Conservation (phyloP, 1,140 invertebrate species). For the Elymnias hypermnestra region DNA sequence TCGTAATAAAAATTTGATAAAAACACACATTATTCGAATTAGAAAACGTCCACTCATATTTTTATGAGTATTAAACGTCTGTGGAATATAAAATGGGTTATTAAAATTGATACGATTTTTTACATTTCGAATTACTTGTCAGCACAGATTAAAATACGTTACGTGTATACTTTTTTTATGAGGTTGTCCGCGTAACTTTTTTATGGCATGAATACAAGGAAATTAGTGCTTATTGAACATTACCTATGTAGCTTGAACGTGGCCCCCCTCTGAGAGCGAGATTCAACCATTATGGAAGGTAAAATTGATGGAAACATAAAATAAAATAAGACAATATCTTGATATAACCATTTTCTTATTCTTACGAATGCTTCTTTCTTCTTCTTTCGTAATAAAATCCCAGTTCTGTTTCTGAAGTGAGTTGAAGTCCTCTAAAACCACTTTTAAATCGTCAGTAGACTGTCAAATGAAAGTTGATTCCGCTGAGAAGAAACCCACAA, state of each 20-base stretch:
- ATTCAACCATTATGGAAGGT: slow-evolving; percentile 16
- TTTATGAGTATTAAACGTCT: slow-evolving; percentile 25
- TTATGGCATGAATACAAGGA: too few species aligned
- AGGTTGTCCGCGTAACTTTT: too few species aligned
- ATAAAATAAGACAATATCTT: too few species aligned
- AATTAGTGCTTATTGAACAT: slow-evolving; percentile 9
- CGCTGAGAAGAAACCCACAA: too few species aligned
- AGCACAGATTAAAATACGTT: slow-evolving; percentile 25
- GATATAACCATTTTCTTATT: too few species aligned
- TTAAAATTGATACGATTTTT: slow-evolving; percentile 28
- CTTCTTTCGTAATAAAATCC: too few species aligned
- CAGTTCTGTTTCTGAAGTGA: too few species aligned
- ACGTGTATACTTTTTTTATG: too few species aligned
- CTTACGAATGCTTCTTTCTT: too few species aligned
- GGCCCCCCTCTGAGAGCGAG: slow-evolving; percentile 27
- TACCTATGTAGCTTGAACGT: slow-evolving; percentile 16
- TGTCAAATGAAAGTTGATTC: too few species aligned
- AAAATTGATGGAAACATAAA: slow-evolving; percentile 4
- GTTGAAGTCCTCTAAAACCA: too few species aligned
- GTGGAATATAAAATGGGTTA: slow-evolving; percentile 25
- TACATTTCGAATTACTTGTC: slow-evolving; percentile 19
- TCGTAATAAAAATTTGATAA: slow-evolving; percentile 19
- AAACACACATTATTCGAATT: slow-evolving; percentile 32
- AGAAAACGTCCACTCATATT: slow-evolving; percentile 20
- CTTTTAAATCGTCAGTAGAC: too few species aligned